phyloP scores from a whole-genome alignment of 1,140 invertebrate genomes.

The Drosophila bifasciata region DNA sequence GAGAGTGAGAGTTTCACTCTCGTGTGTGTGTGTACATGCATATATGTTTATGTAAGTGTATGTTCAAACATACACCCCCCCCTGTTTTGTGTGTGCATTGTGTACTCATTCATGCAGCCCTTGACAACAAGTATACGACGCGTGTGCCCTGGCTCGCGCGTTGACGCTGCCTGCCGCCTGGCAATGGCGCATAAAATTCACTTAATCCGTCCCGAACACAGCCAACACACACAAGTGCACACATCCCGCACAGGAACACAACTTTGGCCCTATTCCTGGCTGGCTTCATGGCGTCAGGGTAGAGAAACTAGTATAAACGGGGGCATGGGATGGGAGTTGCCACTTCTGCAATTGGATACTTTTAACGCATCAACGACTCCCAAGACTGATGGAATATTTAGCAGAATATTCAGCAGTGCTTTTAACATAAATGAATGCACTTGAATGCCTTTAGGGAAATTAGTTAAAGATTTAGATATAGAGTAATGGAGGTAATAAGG shows the following conservation, averaged over 20 bases:
- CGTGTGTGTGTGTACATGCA: background rate
- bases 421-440: constrained; percentile 28
- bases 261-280: too few relatives aligned
- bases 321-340: background rate
- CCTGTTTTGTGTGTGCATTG: constrained; percentile 19
- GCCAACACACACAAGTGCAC: constrained; percentile 16
- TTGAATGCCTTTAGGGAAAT: background rate
- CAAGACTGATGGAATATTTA: constrained; percentile 18
- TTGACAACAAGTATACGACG: constrained; percentile 64
- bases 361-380: constrained; percentile 7
- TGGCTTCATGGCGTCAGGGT: background rate
- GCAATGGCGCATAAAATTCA: constrained; percentile 57
- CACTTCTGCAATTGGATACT: background rate
- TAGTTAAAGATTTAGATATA: too few relatives aligned
- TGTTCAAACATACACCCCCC: constrained; percentile 19
- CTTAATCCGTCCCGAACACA: constrained; percentile 52
- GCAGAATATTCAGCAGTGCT: background rate
- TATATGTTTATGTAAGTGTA: constrained; percentile 9
- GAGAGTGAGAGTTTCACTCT: constrained; percentile 51
- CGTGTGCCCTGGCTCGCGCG: constrained; percentile 36
- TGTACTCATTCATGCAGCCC: constrained; percentile 39
- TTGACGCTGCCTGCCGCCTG: constrained; percentile 33
- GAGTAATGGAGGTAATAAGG: too few relatives aligned
- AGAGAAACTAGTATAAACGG: background rate
- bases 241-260: background rate